Evolutionary conservation across 2,888 invertebrate species (phyloP), one percentile per base, ranked within the genome.

Genomic region (Parascotia fuliginaria): DNA sequence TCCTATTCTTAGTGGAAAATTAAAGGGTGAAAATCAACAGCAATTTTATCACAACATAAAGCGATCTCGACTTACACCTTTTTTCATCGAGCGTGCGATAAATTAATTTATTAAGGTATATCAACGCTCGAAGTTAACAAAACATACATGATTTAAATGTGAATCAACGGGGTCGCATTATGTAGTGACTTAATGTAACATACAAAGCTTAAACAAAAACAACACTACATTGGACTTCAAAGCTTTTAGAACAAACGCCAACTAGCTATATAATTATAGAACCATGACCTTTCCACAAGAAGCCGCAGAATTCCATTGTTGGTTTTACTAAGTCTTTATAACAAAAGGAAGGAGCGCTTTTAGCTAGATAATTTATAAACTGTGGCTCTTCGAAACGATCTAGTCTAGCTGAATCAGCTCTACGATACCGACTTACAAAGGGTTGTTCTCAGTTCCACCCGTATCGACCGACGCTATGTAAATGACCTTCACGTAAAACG

Each of bases 401-500:
- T 45, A 24, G 45, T 32, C 31, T 42, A 47, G 28, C 37, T 44
- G 16, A 40, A 37, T 40, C 42, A 12, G 15, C 2, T 3, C 40
- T 14, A 12, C 19, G 19, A 19, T 24, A 19, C 19, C 2, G 19
- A 50, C 22, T 11, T 34, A 55, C 53, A 65, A 51, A 44, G 44
- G 39, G 15, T 45, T 50, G 33, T 54, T 42, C 39, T 53, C 38
- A 9, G 43, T 32, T 42, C 45, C 49, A 27, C 38, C 51, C 45
- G 34, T 64, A 65, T 64, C 65, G 61, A 68, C 51, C 55, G 48
- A 0, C 38, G 32, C 34, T 60, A 60, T 57, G 50, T 49, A 55
- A 49, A 64, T 51, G 28, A 43, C 41, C 19, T 40, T 42, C 51
- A 65, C 51, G 40, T 54, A 55, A 60, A 61, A 55, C 47, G 55